Base-by-base conservation (phyloP, 1,140 invertebrate species). In the Rhagoletis zephyria region DNA sequence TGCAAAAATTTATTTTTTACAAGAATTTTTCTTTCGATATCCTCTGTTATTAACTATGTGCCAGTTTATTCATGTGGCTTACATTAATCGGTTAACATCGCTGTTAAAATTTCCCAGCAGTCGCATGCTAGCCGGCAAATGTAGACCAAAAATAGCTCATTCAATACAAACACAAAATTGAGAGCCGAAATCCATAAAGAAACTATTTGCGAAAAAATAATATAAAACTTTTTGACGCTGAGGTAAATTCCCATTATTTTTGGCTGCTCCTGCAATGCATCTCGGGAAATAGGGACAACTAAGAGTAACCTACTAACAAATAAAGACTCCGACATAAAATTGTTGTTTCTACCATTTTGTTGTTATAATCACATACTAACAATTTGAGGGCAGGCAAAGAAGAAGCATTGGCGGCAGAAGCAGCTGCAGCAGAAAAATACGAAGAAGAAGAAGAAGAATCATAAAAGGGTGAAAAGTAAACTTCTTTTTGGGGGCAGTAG, bases 181-280 rank as follows among this genome's bases (percentile, higher is more conserved):
- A 63, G 61, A 63, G 61, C 12, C 12, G 2, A 9, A 7, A 16
- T 7, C 61, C 7, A 14, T 16, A 63, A 30, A 14, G 61, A 14
- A 1, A 56, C 9, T 6, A 63, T n/a, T 63, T n/a, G 61, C n/a
- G 4, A 7, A 12, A 1, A 12, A n/a, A n/a, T 7, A 4, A 63
- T 9, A 51, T 16, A 9, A 81, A 81, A 56, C 2, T 30, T 42
- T n/a, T 63, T 56, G 48, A n/a, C 48, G 48, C 48, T 56, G 40
- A 56, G 4, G 42, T 65, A 74, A 88, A 56, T 60, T 88, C 65
- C 87, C 87, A 45, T 14, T 88, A 88, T 88, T 67, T 74, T 48
- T 56, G 30, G 74, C 5, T 61, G 81, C 63, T 88, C 87, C 87
- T 63, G 87, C 87, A 86, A 42, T 86, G 87, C 87, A 86, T 59